Conservation (phyloP, 92 coral and sea anemone genomes). For the Desmophyllum pertusum region DNA sequence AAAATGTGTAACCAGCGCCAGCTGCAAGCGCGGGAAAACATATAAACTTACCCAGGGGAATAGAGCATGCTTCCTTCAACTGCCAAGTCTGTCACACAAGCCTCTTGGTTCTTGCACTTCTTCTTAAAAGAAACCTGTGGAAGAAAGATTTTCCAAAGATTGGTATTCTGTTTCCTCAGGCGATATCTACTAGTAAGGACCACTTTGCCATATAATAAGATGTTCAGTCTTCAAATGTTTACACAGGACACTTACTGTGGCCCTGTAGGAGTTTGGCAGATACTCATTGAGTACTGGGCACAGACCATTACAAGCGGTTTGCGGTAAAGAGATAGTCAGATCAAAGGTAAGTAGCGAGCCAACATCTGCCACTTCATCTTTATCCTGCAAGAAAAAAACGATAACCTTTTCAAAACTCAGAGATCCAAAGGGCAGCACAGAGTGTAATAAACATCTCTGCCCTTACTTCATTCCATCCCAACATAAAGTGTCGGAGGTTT, state of each 20-base stretch:
- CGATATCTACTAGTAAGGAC: too few relatives aligned
- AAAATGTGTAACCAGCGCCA: neutral
- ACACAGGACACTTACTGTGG: constrained; percentile 41
- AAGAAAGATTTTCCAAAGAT: neutral
- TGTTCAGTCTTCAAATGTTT: neutral
- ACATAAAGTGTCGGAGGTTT: too few relatives aligned
- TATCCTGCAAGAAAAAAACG: constrained; percentile 38
- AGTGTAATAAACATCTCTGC: too few relatives aligned
- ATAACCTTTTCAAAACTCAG: neutral
- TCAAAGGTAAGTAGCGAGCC: constrained; percentile 68
- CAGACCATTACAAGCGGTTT: constrained; percentile 24
- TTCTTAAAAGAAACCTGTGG: constrained; percentile 65
- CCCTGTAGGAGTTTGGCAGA: constrained; percentile 48
- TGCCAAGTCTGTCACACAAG: constrained; percentile 73
- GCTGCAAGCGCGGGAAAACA: neutral
- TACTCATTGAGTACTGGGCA: constrained; percentile 72
- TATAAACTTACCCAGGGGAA: constrained; percentile 59
- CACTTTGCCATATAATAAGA: too few relatives aligned
- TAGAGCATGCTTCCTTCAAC: constrained; percentile 40
- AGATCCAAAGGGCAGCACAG: too few relatives aligned
- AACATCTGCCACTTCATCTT: constrained; percentile 60
- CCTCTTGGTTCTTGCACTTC: constrained; percentile 60
- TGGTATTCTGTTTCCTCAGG: too few relatives aligned
- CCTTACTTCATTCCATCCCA: too few relatives aligned
- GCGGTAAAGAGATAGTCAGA: constrained; percentile 49